Base-by-base conservation (phyloP, 2,113 vertebrate species). In the Anguilla rostrata region DNA sequence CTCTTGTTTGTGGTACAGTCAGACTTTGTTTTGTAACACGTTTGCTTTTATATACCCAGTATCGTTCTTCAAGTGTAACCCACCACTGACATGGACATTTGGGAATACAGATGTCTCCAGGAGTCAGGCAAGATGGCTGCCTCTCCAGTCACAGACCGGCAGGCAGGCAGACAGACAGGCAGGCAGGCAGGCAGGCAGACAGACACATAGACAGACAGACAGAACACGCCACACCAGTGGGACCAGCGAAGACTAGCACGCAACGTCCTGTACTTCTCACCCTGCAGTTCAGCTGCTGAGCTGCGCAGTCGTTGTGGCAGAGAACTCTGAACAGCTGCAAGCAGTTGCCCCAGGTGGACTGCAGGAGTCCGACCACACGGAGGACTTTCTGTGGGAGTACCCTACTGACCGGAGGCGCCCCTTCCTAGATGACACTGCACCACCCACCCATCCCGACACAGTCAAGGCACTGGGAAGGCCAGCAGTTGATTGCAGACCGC, bases 51-150 rank as follows among this genome's bases (percentile, higher is more conserved):
- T 80, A 43, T 20, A n/a, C 15, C 56, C 53, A 15, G 78, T 12
- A 41, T n/a, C 20, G 60, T 40, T 46, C 49, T 80, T 80, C 29
- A 81, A 26, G 84, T 60, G 57, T 81, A 57, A 78, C 34, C 12
- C 84, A 81, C 49, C 16, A 26, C 60, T 2, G 78, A 39, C 34
- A 12, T 29, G 34, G 56, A 83, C 22, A 26, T 66, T 26, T 26
- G 60, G 18, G 60, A 66, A 53, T 53, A 66, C 18, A 66, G 20
- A 66, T 20, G 26, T 66, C 22, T 5, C 34, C 2, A 12, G 83
- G 66, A 85, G 39, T 83, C 83, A 40, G 71, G 66, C 2, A 87
- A 87, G 87, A 78, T 82, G 71, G 87, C 60, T 49, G 87, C 3
- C 88, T 86, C 87, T 8, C 49, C 49, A 53, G 86, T 87, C 66